Conservation (phyloP, 2,888 invertebrate species). For the Scaptomyza cyrtandrae region DNA sequence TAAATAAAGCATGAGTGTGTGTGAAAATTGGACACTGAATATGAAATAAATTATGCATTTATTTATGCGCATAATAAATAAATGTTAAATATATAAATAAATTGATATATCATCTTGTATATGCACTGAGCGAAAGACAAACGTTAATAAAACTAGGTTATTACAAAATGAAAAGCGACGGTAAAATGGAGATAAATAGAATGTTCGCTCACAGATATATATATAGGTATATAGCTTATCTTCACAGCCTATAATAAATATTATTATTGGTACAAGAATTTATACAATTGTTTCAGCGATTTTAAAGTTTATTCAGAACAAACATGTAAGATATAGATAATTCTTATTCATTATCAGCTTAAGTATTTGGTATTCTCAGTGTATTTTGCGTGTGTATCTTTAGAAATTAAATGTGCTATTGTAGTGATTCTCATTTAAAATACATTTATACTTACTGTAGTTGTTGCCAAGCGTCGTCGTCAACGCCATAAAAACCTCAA, state of each 20-base stretch:
- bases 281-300: too few relatives aligned
- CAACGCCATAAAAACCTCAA: constrained; percentile 54
- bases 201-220: too few relatives aligned
- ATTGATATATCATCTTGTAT: constrained; percentile 3
- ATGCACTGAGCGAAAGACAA: neutral
- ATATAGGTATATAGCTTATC: too few relatives aligned
- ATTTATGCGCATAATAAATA: constrained; percentile 69
- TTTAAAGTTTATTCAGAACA: too few relatives aligned
- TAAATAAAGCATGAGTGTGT: constrained; percentile 55
- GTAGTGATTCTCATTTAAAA: constrained; percentile 49
- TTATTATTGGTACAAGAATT: too few relatives aligned
- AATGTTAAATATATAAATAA: constrained; percentile 38
- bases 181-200: too few relatives aligned
- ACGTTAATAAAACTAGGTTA: too few relatives aligned
- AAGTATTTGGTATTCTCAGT: neutral
- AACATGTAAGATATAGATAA: too few relatives aligned
- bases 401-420: constrained; percentile 22
- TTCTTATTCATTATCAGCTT: too few relatives aligned
- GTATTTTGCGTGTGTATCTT: neutral
- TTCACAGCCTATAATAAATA: too few relatives aligned
- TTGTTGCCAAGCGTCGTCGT: constrained; percentile 16
- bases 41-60: constrained; percentile 57
- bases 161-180: too few relatives aligned
- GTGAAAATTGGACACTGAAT: constrained; percentile 59
- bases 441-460: constrained; percentile 12